phyloP scores from a whole-genome alignment of 53 echinoderm and acorn worm genomes.

The Zoroaster sp. region DNA sequence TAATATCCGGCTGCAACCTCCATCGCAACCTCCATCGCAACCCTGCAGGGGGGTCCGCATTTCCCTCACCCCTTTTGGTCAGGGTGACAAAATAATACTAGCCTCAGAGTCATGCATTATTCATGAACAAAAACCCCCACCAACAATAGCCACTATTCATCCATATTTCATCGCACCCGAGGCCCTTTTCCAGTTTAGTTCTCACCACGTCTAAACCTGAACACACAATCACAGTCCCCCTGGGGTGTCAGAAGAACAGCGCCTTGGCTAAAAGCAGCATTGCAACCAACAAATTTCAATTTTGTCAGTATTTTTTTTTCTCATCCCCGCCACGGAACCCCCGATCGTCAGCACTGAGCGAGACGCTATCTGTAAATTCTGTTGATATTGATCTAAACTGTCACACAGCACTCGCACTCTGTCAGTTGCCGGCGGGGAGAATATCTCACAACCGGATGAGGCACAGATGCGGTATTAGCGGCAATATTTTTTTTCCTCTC shows the following conservation, averaged over 20 bases:
- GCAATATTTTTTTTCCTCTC: conserved; percentile 3
- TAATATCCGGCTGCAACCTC: neutral
- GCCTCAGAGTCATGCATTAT: conserved; percentile 43
- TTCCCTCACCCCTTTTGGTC: neutral
- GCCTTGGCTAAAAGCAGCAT: conserved; percentile 45
- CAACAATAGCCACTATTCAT: conserved; percentile 43
- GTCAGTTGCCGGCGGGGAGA: conserved; percentile 45
- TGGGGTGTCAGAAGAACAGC: conserved; percentile 12
- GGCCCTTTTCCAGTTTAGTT: conserved; percentile 30
- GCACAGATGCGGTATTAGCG: conserved; percentile 60
- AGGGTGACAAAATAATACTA: conserved; percentile 8
- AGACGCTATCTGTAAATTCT: conserved; percentile 47
- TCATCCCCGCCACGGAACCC: conserved; percentile 11
- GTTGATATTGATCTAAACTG: conserved; percentile 62
- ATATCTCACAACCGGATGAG: conserved; percentile 59
- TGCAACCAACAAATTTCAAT: conserved; percentile 40
- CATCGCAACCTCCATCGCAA: neutral
- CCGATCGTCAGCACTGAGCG: conserved; percentile 27
- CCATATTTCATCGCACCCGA: conserved; percentile 19
- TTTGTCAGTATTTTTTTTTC: conserved; percentile 39
- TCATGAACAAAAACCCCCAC: conserved; percentile 29
- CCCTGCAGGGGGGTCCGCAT: conserved; percentile 3
- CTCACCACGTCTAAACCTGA: conserved; percentile 52
- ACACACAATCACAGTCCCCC: conserved; percentile 52
- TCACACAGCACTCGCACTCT: conserved; percentile 53